phyloP scores from a whole-genome alignment of 2,113 vertebrate genomes.

The Shinisaurus crocodilurus region DNA sequence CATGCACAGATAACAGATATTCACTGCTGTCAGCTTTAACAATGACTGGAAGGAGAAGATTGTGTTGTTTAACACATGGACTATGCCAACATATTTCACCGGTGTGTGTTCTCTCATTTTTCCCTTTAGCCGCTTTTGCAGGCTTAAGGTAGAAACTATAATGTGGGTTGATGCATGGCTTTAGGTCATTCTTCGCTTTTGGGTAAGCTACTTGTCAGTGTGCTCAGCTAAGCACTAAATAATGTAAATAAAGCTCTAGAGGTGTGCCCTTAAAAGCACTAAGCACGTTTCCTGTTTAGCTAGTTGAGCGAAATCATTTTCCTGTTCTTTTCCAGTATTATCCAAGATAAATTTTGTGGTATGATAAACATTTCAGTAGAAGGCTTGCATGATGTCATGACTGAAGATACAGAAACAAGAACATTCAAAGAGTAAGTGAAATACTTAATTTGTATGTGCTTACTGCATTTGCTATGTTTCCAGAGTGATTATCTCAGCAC shows the following conservation, averaged over 20 bases:
- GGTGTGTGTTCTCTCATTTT: not conserved
- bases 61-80: not conserved
- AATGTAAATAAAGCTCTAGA: not conserved
- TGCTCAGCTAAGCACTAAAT: constrained; percentile 12
- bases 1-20: not conserved
- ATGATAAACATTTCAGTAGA: constrained; percentile 95
- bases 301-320: constrained; percentile 56
- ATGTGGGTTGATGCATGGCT: not conserved
- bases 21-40: not conserved
- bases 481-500: not conserved
- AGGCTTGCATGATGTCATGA: constrained; percentile 96
- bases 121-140: not conserved
- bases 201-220: not conserved
- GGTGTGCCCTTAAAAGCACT: not conserved
- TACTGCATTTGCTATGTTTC: not conserved
- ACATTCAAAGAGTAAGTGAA: constrained; percentile 94
- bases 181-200: not conserved
- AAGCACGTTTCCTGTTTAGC: constrained; percentile 53
- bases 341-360: constrained; percentile 98
- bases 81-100: not conserved
- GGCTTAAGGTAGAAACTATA: not conserved
- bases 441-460: constrained; percentile 23
- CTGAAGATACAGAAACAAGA: constrained; percentile 91
- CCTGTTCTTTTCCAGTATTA: constrained; percentile 82
- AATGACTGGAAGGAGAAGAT: not conserved